These are phyloP conservation scores for Melieria crassipennis DNA, from an alignment of 2,888 invertebrate genomes.

Conservation along the genomic window DNA sequence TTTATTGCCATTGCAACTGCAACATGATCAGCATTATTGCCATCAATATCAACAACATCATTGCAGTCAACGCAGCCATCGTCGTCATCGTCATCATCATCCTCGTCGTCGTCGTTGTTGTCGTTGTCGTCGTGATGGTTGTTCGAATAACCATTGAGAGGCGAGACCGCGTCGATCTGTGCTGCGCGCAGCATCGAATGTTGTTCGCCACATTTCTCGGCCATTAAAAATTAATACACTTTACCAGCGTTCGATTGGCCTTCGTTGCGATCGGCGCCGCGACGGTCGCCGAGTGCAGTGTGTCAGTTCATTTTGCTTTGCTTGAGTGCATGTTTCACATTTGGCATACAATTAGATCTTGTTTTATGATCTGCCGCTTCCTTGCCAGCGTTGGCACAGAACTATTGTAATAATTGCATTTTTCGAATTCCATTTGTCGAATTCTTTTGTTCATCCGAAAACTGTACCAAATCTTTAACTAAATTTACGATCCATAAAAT, in stretches of 20 bases:
- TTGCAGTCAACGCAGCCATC: slow-evolving; percentile 6
- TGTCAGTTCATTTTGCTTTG: background rate
- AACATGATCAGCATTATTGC: slow-evolving; percentile 43
- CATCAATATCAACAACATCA: slow-evolving; percentile 18
- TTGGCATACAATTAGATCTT: slow-evolving; percentile 20
- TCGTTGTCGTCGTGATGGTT: background rate
- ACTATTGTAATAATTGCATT: too few species aligned
- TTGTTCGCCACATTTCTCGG: background rate
- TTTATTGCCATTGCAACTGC: slow-evolving; percentile 56
- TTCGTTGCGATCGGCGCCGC: slow-evolving; percentile 6
- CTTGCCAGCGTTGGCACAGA: too few species aligned
- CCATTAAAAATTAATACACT: slow-evolving; percentile 27
- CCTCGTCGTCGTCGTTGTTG: slow-evolving; percentile 14
- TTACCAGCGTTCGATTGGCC: slow-evolving; percentile 18
- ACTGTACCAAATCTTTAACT: too few species aligned
- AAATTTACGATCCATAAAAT: too few species aligned
- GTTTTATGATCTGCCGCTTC: slow-evolving; percentile 11
- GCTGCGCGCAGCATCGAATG: too few species aligned
- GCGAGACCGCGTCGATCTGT: too few species aligned
- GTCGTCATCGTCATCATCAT: slow-evolving; percentile 10
- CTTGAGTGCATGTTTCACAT: slow-evolving; percentile 19
- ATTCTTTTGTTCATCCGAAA: too few species aligned
- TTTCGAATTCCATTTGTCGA: too few species aligned
- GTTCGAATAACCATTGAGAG: background rate
- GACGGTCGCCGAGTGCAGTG: background rate